Evolutionary conservation across 2,113 vertebrate genomes (phyloP).

Genomic region (Acanthisitta chloris): DNA sequence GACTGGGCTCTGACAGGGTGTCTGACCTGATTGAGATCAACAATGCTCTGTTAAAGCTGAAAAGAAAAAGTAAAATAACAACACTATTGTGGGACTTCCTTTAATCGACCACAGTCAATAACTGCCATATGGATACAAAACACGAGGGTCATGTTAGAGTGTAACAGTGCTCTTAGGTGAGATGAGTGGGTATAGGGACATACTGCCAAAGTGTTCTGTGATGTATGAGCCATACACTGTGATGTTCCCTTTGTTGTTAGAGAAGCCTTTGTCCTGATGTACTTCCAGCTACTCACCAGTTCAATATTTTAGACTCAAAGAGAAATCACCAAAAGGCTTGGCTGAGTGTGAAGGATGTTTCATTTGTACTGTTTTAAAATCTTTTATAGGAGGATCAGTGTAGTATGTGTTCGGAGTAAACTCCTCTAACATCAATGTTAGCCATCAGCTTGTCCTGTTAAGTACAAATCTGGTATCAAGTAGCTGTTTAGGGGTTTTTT

Average conservation of each 20-base stretch:
- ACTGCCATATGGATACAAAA: background rate
- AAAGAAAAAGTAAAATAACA: background rate
- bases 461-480: background rate
- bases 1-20: conserved; percentile 42
- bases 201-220: background rate
- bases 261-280: background rate
- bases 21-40: conserved; percentile 59
- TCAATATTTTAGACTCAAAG: background rate
- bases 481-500: background rate
- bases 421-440: background rate
- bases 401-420: background rate
- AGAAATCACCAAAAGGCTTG: conserved; percentile 31
- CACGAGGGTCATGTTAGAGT: rapidly evolving
- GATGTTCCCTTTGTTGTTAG: background rate
- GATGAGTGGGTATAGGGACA: background rate
- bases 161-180: background rate
- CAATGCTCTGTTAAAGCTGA: background rate
- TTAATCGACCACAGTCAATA: background rate
- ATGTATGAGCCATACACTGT: background rate
- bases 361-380: background rate
- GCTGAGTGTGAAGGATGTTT: background rate
- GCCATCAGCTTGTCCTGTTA: background rate
- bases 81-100: background rate
- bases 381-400: background rate
- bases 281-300: background rate